Evolutionary conservation across 2,797 vertebrate species (phyloP).

Genomic region (Rachycentron canadum): DNA sequence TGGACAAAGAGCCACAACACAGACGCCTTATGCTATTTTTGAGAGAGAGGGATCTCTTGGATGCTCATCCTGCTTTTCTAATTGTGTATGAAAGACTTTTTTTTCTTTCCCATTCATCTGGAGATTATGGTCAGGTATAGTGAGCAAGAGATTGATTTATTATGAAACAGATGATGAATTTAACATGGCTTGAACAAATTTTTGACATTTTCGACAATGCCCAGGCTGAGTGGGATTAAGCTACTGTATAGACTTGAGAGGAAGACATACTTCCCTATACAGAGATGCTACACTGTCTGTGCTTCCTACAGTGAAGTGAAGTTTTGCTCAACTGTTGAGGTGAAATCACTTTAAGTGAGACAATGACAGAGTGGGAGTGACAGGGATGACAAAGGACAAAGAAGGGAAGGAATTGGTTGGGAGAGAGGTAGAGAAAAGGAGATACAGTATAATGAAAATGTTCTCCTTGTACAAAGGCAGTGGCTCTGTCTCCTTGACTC

Average conservation of each 20-base stretch:
- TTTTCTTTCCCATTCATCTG: slow-evolving; percentile 32
- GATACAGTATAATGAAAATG: slow-evolving; percentile 36
- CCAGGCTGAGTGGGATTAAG: slow-evolving; percentile 12
- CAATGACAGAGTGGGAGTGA: slow-evolving; percentile 61
- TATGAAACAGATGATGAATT: slow-evolving; percentile 30
- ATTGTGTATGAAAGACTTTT: slow-evolving; percentile 4
- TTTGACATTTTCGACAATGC: slow-evolving; percentile 7
- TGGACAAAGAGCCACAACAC: slow-evolving; percentile 56
- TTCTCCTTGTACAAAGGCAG: slow-evolving; percentile 46
- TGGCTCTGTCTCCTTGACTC: slow-evolving; percentile 67
- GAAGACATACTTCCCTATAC: slow-evolving; percentile 14
- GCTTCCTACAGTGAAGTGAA: slow-evolving; percentile 49
- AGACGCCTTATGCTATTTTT: slow-evolving; percentile 57
- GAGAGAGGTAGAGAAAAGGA: slow-evolving; percentile 40
- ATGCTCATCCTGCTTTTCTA: slow-evolving; percentile 40
- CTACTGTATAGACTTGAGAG: slow-evolving; percentile 15
- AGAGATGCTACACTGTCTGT: slow-evolving; percentile 18
- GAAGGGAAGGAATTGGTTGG: slow-evolving; percentile 27
- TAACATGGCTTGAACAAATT: not conserved
- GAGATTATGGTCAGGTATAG: slow-evolving; percentile 35
- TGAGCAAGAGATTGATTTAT: slow-evolving; percentile 20
- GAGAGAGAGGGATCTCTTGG: slow-evolving; percentile 31
- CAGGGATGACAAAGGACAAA: slow-evolving; percentile 49
- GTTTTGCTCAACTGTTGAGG: slow-evolving; percentile 58
- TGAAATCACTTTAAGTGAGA: slow-evolving; percentile 52